A percentile compares a stretch with the other conserved stretches of the same genome.
Conservation (phyloP, 2,797 vertebrate species). For the Eulemur coronatus region DNA sequence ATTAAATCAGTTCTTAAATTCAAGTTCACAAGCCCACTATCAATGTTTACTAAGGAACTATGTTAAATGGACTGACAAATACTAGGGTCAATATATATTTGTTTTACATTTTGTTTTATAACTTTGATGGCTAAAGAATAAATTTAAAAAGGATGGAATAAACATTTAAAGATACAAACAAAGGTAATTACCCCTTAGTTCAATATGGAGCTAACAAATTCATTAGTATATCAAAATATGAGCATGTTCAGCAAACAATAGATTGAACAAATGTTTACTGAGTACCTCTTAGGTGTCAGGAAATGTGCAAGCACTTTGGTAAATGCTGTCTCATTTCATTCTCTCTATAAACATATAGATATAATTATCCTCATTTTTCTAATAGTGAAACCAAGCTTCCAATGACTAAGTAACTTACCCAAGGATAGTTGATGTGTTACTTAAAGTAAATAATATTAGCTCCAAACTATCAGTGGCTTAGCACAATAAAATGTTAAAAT, state of each 20-base stretch:
- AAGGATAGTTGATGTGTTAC: background rate
- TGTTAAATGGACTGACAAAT: background rate
- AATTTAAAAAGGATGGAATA: background rate
- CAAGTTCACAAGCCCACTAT: background rate
- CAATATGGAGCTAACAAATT: background rate
- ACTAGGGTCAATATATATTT: background rate
- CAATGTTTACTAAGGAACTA: background rate
- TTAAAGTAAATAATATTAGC: background rate
- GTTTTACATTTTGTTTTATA: background rate
- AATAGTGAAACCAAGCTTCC: background rate
- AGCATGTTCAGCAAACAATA: background rate
- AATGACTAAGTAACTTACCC: background rate
- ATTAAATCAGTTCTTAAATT: background rate
- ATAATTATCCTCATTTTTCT: background rate
- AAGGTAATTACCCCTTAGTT: background rate
- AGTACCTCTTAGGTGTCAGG: background rate
- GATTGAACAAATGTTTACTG: background rate
- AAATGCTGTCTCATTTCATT: background rate
- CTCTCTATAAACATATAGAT: background rate
- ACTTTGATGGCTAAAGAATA: background rate
- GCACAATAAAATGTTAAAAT: background rate
- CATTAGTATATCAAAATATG: background rate
- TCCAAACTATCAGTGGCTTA: background rate
- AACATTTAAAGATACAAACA: constrained; percentile 7
- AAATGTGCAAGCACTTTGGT: background rate